Base-by-base conservation (phyloP, 2,888 invertebrate genomes). In the Sphaerophoria rueppellii region DNA sequence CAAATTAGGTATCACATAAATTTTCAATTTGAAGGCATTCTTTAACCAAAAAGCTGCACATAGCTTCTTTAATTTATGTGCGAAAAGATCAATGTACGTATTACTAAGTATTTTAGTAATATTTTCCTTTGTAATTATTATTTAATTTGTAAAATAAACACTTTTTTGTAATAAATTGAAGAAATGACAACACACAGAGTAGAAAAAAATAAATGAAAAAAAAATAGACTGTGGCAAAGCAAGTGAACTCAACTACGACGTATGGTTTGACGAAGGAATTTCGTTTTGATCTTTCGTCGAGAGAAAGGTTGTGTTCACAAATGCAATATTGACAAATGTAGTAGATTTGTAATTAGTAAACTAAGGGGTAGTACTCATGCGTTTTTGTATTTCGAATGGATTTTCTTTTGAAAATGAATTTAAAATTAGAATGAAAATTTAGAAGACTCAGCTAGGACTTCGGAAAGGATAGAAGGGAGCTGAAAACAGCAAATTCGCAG, bases 101-200 rank as follows among this genome's bases (percentile, higher is more conserved):
- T 12, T 55, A 40, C 4, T 52, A 12, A 37, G 16, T n/a, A 37
- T 24, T 40, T 37, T 5, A 52, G 6, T 35, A 3, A 4, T 32
- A 16, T 50, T 50, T 24, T 5, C 52, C 32, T 35, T 52, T 4
- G 16, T 71, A 40, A 72, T 40, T 32, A 43, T 40, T 40, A 81
- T 63, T 72, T 80, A 57, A 75, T 24, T 24, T 24, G 54, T 57
- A 57, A 75, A 75, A 72, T 72, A 80, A 85, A 80, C 72, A 81
- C 67, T 85, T 60, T 85, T 79, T 81, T 72, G 6, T 50, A 65
- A 43, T 43, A 43, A 85, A 85, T 81, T 77, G 81, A 85, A 81
- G 75, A 85, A 85, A 85, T 81, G 85, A 85, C 85, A 85, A 85
- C 85, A 85, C 85, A 85, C 81, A 73, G 60, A 70, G 71, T 55